Evolutionary conservation across 2,797 vertebrate species (phyloP).

Genomic region (Eurystomus glaucurus): DNA sequence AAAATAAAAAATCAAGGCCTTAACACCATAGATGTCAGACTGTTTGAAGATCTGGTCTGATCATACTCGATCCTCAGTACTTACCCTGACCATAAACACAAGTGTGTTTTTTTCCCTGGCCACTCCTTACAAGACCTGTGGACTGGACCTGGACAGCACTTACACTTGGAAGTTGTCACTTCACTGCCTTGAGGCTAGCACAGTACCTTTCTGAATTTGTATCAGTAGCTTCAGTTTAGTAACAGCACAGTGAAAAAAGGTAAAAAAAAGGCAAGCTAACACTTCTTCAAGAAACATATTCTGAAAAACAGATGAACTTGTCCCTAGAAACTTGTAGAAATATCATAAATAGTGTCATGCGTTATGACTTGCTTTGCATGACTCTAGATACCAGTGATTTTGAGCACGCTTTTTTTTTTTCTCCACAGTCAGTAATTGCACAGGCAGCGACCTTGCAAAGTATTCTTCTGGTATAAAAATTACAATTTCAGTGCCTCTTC

Average conservation of each 20-base stretch:
- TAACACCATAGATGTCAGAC: background rate
- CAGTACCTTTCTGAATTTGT: background rate
- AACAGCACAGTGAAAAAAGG: background rate
- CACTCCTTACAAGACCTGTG: background rate
- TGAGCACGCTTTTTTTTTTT: fast-evolving
- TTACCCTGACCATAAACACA: background rate
- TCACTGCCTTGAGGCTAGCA: background rate
- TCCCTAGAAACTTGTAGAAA: background rate
- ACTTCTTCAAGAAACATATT: background rate
- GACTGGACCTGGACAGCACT: background rate
- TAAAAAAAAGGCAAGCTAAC: background rate
- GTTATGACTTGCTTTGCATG: background rate
- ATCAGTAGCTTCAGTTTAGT: background rate
- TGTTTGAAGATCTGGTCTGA: background rate
- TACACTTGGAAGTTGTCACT: background rate
- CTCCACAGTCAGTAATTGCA: background rate
- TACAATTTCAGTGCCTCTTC: background rate
- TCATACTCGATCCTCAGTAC: background rate
- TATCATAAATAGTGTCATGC: background rate
- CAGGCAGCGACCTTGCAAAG: background rate
- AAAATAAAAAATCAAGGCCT: background rate
- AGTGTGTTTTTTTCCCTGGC: fast-evolving
- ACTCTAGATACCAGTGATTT: background rate
- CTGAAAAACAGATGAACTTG: background rate
- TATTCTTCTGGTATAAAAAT: background rate